Conservation (phyloP, 64 coral and sea anemone species). For the Porites australiensis region DNA sequence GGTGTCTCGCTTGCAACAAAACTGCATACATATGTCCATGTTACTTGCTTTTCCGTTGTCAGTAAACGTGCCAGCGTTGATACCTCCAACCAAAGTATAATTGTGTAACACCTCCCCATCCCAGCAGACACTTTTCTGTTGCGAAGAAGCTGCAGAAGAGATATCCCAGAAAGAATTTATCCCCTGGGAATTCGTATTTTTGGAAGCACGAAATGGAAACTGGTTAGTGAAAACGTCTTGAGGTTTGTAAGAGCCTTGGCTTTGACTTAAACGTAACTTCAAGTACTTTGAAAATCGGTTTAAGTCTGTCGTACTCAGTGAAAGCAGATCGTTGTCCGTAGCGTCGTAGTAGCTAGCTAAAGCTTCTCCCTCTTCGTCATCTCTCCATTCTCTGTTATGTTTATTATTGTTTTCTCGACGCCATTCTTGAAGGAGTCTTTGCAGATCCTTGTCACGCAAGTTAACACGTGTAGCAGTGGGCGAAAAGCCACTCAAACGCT, state of each 20-base stretch:
- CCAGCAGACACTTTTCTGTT: conserved; percentile 75
- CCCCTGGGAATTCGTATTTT: neutral
- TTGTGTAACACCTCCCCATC: conserved; percentile 81
- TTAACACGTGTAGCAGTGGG: neutral
- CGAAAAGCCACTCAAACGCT: neutral
- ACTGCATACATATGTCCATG: conserved; percentile 96
- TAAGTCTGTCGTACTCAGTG: conserved; percentile 6
- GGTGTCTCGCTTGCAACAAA: conserved; percentile 81
- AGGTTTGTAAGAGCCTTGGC: neutral
- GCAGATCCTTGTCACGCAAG: neutral
- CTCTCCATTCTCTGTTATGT: neutral
- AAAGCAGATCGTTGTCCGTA: neutral
- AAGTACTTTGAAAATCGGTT: neutral
- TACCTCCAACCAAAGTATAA: conserved; percentile 84
- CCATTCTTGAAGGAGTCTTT: neutral
- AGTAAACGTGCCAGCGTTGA: conserved; percentile 84
- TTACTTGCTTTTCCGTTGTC: conserved; percentile 86
- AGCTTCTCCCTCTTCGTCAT: neutral
- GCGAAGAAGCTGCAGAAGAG: conserved; percentile 3
- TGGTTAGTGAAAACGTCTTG: neutral
- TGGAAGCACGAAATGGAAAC: neutral
- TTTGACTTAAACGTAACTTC: conserved; percentile 15
- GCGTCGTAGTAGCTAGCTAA: conserved; percentile 1
- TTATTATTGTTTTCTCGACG: neutral
- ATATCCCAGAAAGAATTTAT: neutral